phyloP scores from a whole-genome alignment of 2,797 vertebrate species.

The Malurus leucopterus region DNA sequence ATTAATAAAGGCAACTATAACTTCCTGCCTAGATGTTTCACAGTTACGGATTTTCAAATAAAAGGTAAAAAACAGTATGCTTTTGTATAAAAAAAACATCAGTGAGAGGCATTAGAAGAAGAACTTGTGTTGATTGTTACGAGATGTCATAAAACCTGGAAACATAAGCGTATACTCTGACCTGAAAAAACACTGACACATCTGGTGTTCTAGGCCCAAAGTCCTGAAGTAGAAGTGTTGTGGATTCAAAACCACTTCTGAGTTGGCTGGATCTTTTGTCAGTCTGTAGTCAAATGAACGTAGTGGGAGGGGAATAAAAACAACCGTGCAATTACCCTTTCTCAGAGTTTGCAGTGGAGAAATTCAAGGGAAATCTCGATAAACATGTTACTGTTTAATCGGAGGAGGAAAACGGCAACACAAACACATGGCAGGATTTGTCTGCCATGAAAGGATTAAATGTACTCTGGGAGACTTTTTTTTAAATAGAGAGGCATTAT shows the following conservation, averaged over 20 bases:
- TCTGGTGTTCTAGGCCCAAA: conserved; percentile 55
- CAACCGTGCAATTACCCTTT: conserved; percentile 31
- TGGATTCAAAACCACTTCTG: conserved; percentile 40
- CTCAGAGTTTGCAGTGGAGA: conserved; percentile 24
- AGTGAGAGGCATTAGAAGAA: neutral
- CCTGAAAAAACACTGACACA: conserved; percentile 29
- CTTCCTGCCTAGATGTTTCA: neutral
- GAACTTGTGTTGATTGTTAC: neutral
- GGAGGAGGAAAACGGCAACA: conserved; percentile 24
- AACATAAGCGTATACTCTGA: conserved; percentile 7
- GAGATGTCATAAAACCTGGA: conserved; percentile 32
- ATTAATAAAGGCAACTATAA: neutral
- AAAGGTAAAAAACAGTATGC: neutral
- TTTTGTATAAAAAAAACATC: neutral
- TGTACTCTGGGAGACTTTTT: neutral
- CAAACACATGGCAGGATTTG: conserved; percentile 51
- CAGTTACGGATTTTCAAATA: neutral
- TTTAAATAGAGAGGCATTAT: neutral
- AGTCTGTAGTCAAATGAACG: neutral
- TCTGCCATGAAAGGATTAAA: conserved; percentile 36
- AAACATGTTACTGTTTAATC: conserved; percentile 59
- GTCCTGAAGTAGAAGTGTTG: conserved; percentile 41
- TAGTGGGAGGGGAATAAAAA: neutral
- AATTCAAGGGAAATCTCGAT: conserved; percentile 49
- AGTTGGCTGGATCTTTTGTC: conserved; percentile 53